These are phyloP conservation scores for Colistium nudipinnis DNA, from an alignment of 2,113 vertebrate species.

Conservation along the genomic window DNA sequence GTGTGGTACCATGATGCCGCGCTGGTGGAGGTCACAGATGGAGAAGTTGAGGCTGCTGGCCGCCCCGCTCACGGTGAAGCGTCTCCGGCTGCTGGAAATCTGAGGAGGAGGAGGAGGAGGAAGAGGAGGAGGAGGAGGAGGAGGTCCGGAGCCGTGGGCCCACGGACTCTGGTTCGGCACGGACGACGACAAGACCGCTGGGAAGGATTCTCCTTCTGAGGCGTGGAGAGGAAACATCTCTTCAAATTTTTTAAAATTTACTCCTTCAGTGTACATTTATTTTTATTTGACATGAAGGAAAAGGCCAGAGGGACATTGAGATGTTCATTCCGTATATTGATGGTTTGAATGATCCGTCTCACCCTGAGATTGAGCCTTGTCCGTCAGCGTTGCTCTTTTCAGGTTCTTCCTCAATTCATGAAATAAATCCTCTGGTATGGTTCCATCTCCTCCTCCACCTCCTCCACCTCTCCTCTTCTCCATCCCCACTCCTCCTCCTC, in stretches of 20 bases:
- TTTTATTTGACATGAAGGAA: too few species aligned
- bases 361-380: not conserved
- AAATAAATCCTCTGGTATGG: constrained; percentile 19
- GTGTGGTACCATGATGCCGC: constrained; percentile 59
- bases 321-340: not conserved
- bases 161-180: constrained; percentile 31
- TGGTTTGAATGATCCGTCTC: not conserved
- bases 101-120: fast-evolving
- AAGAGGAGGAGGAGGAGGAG: not conserved
- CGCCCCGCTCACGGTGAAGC: constrained; percentile 68
- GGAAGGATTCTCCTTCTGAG: not conserved
- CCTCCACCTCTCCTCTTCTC: constrained; percentile 4
- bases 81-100: constrained; percentile 32
- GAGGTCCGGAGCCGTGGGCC: not conserved
- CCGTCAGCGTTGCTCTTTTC: fast-evolving
- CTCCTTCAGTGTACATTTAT: too few species aligned
- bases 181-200: constrained; percentile 2
- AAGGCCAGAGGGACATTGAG: too few species aligned
- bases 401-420: constrained; percentile 57
- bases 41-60: constrained; percentile 37
- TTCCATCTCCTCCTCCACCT: not conserved
- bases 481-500: not conserved
- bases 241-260: too few species aligned
- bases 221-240: not conserved
- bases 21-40: constrained; percentile 56